A percentile compares a stretch with the other conserved stretches of the same genome.
Conservation (phyloP, 35 echinoderm and acorn worm genomes). For the Ophioderma brevispina region DNA sequence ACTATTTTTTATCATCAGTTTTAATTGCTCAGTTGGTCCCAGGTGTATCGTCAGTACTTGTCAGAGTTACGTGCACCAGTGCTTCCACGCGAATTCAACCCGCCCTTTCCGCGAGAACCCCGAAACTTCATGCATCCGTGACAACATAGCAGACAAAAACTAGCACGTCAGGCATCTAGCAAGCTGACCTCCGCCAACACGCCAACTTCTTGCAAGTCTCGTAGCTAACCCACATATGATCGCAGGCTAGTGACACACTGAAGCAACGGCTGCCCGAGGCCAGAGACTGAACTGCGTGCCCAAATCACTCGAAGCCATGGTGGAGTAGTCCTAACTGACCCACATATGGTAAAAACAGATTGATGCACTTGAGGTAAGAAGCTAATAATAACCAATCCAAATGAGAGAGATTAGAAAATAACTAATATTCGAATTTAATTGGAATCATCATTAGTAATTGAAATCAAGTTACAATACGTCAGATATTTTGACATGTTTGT, state of each 20-base stretch:
- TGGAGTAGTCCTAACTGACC: slow-evolving; percentile 55
- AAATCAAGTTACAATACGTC: no score
- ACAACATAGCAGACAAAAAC: slow-evolving; percentile 61
- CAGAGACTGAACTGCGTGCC: slow-evolving; percentile 66
- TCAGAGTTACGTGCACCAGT: slow-evolving; percentile 65
- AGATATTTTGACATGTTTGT: no score
- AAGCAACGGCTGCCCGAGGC: slow-evolving; percentile 72
- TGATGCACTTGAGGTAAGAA: slow-evolving; percentile 76
- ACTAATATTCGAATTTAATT: no score
- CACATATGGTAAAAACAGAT: slow-evolving; percentile 77
- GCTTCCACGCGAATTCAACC: slow-evolving; percentile 65
- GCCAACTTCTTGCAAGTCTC: slow-evolving; percentile 57
- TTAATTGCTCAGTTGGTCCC: neutral
- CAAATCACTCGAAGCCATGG: slow-evolving; percentile 55
- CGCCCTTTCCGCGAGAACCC: slow-evolving; percentile 81
- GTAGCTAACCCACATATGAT: slow-evolving; percentile 50
- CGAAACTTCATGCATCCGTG: slow-evolving; percentile 61
- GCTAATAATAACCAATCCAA: no score
- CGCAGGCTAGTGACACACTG: slow-evolving; percentile 42
- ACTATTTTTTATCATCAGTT: no score
- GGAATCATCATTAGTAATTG: no score
- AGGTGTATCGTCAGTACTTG: slow-evolving; percentile 78
- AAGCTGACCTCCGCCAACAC: slow-evolving; percentile 57
- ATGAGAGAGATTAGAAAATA: no score
- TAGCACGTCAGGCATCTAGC: slow-evolving; percentile 58